Percentiles rank a stretch among this genome's conserved stretches.
Conservation (phyloP, 2,888 invertebrate genomes). For the Tiliacea aurago region DNA sequence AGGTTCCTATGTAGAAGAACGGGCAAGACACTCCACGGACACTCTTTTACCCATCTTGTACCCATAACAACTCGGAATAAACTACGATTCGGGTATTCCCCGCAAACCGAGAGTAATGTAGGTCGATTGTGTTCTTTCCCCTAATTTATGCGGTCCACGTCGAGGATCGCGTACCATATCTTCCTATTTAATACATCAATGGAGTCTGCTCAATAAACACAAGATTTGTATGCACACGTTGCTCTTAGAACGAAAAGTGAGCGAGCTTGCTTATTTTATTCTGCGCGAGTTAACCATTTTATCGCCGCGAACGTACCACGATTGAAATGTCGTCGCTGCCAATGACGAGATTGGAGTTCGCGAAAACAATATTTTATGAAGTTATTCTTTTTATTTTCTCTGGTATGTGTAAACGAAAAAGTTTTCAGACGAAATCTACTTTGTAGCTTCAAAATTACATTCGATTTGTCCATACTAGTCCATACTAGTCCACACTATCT, state of each 20-base stretch:
- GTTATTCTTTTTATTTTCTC: slow-evolving; percentile 25
- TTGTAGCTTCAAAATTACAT: neutral
- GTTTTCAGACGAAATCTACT: neutral
- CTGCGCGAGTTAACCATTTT: slow-evolving; percentile 20
- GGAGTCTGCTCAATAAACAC: neutral
- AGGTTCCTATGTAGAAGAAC: no score
- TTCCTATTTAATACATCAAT: no score
- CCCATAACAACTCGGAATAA: no score
- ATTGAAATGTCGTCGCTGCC: slow-evolving; percentile 42
- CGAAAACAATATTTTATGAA: slow-evolving; percentile 17
- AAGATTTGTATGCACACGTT: slow-evolving; percentile 27
- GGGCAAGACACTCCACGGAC: no score
- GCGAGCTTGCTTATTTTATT: slow-evolving; percentile 6
- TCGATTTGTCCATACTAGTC: neutral
- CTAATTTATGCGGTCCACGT: no score
- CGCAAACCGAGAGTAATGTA: no score
- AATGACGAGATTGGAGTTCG: slow-evolving; percentile 43
- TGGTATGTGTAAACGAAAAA: slow-evolving; percentile 4
- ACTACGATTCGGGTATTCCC: no score
- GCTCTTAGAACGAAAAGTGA: slow-evolving; percentile 5
- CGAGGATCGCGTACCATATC: no score
- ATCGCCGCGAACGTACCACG: slow-evolving; percentile 23
- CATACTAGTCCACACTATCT: no score
- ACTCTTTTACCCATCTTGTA: no score
- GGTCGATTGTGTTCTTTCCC: no score